A percentile compares a stretch with the other conserved stretches of the same genome.
These are phyloP conservation scores for Procavia capensis DNA, from an alignment of 2,113 vertebrate genomes.

Conservation along the genomic window DNA sequence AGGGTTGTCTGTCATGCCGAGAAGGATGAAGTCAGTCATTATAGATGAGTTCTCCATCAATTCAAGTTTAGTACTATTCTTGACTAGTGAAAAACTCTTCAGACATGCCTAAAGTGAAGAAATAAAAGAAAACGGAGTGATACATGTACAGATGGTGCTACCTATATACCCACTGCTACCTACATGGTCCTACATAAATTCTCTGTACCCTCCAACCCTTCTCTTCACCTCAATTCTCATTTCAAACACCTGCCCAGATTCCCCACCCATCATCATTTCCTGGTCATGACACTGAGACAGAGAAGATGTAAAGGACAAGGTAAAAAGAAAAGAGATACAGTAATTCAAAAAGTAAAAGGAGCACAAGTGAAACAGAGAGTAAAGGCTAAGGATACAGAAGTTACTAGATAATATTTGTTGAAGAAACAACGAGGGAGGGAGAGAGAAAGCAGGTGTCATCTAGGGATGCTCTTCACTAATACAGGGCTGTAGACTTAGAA, in stretches of 20 bases:
- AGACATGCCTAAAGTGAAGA: constrained; percentile 18
- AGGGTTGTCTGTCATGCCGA: constrained; percentile 50
- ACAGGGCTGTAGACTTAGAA: background rate
- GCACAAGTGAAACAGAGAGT: background rate
- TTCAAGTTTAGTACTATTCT: constrained; percentile 5
- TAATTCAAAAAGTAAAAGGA: constrained; percentile 25
- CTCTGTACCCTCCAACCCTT: background rate
- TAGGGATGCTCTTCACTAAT: background rate
- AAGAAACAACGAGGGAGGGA: background rate
- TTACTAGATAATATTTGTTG: background rate
- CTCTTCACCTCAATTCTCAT: background rate
- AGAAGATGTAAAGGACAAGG: background rate
- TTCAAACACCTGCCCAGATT: background rate
- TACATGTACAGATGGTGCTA: background rate
- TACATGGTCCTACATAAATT: background rate
- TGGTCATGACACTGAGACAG: background rate
- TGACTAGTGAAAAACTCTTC: constrained; percentile 24
- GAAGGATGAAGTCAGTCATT: constrained; percentile 55
- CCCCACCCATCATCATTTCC: background rate
- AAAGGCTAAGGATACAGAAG: background rate
- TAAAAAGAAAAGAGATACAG: background rate
- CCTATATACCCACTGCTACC: background rate
- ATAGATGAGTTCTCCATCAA: constrained; percentile 54
- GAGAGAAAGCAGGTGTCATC: background rate
- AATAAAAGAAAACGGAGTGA: constrained; percentile 30